These are phyloP conservation scores for Amphiduros pacificus DNA, from an alignment of 2,888 invertebrate genomes.

Conservation along the genomic window DNA sequence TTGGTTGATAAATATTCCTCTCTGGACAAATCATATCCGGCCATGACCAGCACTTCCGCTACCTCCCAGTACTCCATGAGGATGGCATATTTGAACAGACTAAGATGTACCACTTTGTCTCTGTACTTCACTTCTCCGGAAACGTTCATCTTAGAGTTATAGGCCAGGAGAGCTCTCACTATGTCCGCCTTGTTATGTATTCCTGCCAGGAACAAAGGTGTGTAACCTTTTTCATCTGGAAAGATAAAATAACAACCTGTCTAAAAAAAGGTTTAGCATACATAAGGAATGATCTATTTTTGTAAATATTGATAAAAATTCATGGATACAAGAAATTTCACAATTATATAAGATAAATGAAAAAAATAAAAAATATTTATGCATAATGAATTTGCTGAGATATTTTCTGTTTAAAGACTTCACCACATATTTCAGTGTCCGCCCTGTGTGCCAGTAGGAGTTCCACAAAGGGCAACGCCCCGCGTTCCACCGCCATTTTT, in stretches of 20 bases:
- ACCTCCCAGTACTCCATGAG: background rate
- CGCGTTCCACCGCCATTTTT: background rate
- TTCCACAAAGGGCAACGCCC: background rate
- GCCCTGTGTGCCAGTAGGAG: background rate
- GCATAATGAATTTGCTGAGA: too few relatives aligned
- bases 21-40: background rate
- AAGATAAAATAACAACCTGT: background rate
- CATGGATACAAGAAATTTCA: too few relatives aligned
- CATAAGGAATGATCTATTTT: too few relatives aligned
- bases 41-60: background rate
- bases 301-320: too few relatives aligned
- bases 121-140: background rate
- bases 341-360: too few relatives aligned
- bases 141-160: background rate
- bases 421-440: background rate
- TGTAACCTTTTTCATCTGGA: background rate
- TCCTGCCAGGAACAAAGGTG: background rate
- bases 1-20: conserved; percentile 1
- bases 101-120: background rate
- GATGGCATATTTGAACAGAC: background rate
- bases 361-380: too few relatives aligned
- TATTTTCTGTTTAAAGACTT: too few relatives aligned
- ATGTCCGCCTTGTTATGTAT: background rate
- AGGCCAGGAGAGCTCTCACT: background rate
- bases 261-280: too few relatives aligned